These are phyloP conservation scores for Capra hircus DNA, from an alignment of 2,113 vertebrate species.

Conservation along the genomic window DNA sequence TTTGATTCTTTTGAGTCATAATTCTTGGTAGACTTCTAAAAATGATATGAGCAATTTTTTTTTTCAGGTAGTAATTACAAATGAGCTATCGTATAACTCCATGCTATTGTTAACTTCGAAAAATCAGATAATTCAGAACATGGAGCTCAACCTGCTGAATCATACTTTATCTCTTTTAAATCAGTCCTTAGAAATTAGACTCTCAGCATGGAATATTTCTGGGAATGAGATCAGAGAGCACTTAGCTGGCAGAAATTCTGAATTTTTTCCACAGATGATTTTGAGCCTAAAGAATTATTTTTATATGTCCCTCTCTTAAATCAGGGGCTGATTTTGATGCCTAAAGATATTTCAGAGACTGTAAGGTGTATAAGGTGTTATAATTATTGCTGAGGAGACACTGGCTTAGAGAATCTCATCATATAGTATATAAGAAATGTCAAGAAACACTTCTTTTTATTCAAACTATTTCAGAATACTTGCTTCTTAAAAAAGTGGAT, in stretches of 20 bases:
- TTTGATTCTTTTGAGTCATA: neutral
- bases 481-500: neutral
- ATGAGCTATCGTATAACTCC: neutral
- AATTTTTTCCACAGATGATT: slow-evolving; percentile 1
- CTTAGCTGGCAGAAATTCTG: neutral
- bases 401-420: neutral
- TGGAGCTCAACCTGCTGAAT: neutral
- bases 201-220: neutral
- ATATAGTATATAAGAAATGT: neutral
- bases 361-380: neutral
- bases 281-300: neutral
- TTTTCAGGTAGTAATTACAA: neutral
- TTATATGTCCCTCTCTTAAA: neutral
- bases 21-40: neutral
- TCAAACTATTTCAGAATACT: neutral
- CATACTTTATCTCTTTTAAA: neutral
- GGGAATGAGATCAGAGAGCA: neutral
- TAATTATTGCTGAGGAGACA: neutral
- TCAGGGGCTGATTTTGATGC: neutral
- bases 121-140: neutral
- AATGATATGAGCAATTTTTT: neutral
- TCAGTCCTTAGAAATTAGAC: neutral
- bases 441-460: neutral
- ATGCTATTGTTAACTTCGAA: neutral
- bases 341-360: neutral